Percentiles rank a stretch among this genome's conserved stretches.
Conservation (phyloP, 2,888 invertebrate genomes). For the Pegoplata infirma region DNA sequence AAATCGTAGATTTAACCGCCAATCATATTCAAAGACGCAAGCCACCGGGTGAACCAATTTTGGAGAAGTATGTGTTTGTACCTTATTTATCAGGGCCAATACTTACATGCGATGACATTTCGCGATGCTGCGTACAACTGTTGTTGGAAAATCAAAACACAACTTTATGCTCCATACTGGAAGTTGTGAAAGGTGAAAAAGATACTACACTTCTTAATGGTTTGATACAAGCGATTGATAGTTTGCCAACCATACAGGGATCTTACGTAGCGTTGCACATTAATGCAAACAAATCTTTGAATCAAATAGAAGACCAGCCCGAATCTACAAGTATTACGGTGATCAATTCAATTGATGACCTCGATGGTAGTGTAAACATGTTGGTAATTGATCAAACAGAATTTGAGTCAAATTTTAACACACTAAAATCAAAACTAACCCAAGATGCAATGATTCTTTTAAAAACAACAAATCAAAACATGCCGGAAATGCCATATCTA, state of each 20-base stretch:
- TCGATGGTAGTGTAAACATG: conserved; percentile 14
- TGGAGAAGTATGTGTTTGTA: conserved; percentile 86
- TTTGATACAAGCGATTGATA: conserved; percentile 81
- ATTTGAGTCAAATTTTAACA: background rate
- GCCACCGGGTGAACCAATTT: conserved; percentile 83
- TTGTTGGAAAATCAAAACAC: conserved; percentile 82
- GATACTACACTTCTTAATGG: conserved; percentile 78
- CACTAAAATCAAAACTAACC: background rate
- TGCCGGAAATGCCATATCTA: background rate
- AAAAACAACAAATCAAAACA: background rate
- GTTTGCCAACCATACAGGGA: conserved; percentile 83
- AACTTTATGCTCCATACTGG: conserved; percentile 80
- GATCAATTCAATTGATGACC: background rate
- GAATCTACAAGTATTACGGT: conserved; percentile 8
- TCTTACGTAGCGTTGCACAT: conserved; percentile 79
- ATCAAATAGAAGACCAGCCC: background rate
- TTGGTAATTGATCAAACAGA: conserved; percentile 12
- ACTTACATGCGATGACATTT: conserved; percentile 76
- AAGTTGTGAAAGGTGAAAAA: conserved; percentile 79
- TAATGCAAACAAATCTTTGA: background rate
- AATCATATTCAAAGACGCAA: conserved; percentile 84
- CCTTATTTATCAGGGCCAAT: conserved; percentile 79
- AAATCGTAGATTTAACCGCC: conserved; percentile 85
- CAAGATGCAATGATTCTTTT: conserved; percentile 24
- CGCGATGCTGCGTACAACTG: conserved; percentile 83